Base-by-base conservation (phyloP, 2,113 vertebrate genomes). In the Toxotes jaculatrix region DNA sequence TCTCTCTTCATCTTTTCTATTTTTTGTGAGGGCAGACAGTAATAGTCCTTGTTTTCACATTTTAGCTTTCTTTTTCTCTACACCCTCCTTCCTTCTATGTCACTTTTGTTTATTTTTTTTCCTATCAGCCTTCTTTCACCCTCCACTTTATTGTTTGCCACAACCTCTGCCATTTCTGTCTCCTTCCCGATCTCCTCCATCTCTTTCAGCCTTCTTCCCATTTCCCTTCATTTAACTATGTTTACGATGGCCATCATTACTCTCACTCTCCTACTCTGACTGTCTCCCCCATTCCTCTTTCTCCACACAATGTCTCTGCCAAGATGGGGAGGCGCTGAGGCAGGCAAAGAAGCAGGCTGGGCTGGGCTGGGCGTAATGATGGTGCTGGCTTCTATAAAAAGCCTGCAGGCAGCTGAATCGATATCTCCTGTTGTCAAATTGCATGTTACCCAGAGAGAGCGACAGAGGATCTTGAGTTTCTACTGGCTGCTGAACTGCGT, bases 321-420 rank as follows among this genome's bases (percentile, higher is more conserved):
- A 73, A n/a, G 71, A 81, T 80, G 34, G 14, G 49, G 34, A 81
- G 76, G 69, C 83, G 69, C 31, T 65, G 77, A 84, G 62, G 77
- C 77, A 80, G 77, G 79, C 84, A 81, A 68, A 69, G 65, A 80
- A 62, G 75, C 84, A 86, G 80, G 62, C 76, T 27, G 40, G 63
- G 65, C 68, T 69, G 63, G 65, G 74, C 80, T 77, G 53, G 3
- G 75, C 32, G 21, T 92, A 93, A 93, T 89, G 86, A 92, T 93
- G 90, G 62, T 73, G 82, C 83, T 87, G 74, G 82, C 77, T 90
- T 90, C 93, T 94, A 93, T 91, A 94, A 94, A 94, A 95, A 94
- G 90, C 67, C 90, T 87, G 88, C 78, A 87, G 91, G 88, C 88
- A 71, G 81, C 88, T 91, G 88, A 91, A 94, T 95, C 91, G 55